Percentiles rank a stretch among this genome's conserved stretches.
These are phyloP conservation scores for Aradus depressus DNA, from an alignment of 2,888 invertebrate species.

Conservation along the genomic window DNA sequence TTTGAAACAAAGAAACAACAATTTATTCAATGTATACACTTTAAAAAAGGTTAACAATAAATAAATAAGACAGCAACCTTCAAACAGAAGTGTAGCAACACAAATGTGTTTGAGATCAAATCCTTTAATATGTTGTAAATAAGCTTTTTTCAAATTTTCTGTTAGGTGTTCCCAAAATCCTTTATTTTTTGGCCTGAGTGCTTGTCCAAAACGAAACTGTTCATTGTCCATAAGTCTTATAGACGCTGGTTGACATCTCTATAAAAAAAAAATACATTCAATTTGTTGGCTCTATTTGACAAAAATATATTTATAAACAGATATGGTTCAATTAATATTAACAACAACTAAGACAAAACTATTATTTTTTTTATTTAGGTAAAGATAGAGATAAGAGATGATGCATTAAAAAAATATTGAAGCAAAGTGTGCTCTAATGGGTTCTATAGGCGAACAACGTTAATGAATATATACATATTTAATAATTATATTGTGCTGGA, in stretches of 20 bases:
- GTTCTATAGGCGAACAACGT: no score
- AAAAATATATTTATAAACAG: background rate
- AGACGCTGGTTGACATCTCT: conserved; percentile 87
- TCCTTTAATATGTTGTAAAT: conserved; percentile 78
- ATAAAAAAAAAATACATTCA: conserved; percentile 28
- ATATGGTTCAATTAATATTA: no score
- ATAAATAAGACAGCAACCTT: conserved; percentile 44
- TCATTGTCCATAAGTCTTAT: conserved; percentile 95
- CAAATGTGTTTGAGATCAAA: conserved; percentile 69
- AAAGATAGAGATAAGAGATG: background rate
- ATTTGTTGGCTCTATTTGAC: no score
- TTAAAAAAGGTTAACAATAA: background rate
- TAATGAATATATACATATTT: no score
- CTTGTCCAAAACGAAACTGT: conserved; percentile 88
- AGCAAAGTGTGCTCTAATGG: no score
- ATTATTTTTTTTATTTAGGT: background rate
- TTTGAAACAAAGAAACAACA: no score
- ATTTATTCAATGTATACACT: background rate
- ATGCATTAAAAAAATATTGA: no score
- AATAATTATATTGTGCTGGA: no score
- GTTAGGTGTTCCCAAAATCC: conserved; percentile 55
- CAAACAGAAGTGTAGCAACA: conserved; percentile 88
- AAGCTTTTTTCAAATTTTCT: conserved; percentile 73
- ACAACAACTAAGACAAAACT: no score
- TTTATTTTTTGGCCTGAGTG: conserved; percentile 50